These are phyloP conservation scores for Lepidurus apus DNA, from an alignment of 1,140 invertebrate species.

Conservation along the genomic window DNA sequence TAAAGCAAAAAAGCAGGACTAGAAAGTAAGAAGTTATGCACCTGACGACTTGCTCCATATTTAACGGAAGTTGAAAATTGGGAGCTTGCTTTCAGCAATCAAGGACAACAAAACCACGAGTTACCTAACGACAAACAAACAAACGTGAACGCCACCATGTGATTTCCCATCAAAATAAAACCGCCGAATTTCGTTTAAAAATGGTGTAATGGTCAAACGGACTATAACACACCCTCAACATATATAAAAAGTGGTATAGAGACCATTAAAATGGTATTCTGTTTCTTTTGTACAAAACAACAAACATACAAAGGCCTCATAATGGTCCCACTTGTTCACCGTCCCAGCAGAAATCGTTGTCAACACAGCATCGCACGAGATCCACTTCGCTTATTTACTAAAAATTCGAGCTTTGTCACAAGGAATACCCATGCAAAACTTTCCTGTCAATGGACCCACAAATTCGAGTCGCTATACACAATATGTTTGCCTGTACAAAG, in stretches of 20 bases:
- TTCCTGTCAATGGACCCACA: neutral
- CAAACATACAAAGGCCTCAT: slow-evolving; percentile 14
- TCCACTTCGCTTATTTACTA: neutral
- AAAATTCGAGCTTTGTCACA: neutral
- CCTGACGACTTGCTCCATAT: too few species aligned
- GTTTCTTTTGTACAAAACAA: slow-evolving; percentile 11
- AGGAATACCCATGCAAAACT: neutral
- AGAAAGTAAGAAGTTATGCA: too few species aligned
- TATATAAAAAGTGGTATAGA: slow-evolving; percentile 13
- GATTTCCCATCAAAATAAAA: neutral
- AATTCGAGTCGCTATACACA: neutral
- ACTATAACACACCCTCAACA: neutral
- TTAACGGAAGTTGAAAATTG: too few species aligned
- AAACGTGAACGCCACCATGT: neutral
- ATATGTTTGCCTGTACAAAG: neutral
- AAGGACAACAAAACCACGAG: neutral
- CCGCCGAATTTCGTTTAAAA: neutral
- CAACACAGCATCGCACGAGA: slow-evolving; percentile 1
- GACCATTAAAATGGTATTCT: slow-evolving; percentile 20
- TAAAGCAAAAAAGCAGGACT: too few species aligned
- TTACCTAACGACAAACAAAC: neutral
- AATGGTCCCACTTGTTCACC: slow-evolving; percentile 2
- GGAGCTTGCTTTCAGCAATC: too few species aligned
- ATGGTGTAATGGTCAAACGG: slow-evolving; percentile 18
- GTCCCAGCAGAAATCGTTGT: slow-evolving; percentile 1